Conservation (phyloP, 2,797 vertebrate species). For the Microchirus variegatus region DNA sequence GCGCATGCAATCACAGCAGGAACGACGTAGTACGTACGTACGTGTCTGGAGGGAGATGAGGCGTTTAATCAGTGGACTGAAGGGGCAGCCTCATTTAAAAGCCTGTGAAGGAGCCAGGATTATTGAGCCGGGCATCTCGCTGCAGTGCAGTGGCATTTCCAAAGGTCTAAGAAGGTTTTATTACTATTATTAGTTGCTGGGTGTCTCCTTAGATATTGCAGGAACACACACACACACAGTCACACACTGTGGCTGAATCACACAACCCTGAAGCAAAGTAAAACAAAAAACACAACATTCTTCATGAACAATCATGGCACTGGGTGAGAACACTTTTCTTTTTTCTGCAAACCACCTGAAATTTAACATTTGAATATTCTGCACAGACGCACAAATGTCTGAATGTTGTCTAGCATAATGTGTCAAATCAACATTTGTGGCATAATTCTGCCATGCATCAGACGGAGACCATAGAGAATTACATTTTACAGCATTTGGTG, state of each 20-base stretch:
- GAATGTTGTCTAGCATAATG: too few species aligned
- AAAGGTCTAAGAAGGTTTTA: constrained; percentile 22
- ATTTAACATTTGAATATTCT: too few species aligned
- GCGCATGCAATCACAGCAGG: constrained; percentile 50
- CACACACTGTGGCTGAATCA: constrained; percentile 25
- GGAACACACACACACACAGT: constrained; percentile 14
- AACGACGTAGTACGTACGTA: too few species aligned
- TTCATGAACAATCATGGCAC: constrained; percentile 20
- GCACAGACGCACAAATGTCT: too few species aligned
- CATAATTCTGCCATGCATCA: too few species aligned
- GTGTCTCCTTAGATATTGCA: constrained; percentile 46
- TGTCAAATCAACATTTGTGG: too few species aligned
- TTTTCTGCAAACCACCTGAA: background rate
- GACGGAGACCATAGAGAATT: too few species aligned
- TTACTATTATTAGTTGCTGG: constrained; percentile 42
- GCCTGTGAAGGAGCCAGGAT: constrained; percentile 27
- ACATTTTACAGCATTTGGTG: too few species aligned
- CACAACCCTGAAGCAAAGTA: constrained; percentile 12
- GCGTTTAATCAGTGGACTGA: constrained; percentile 37
- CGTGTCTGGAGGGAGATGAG: constrained; percentile 28
- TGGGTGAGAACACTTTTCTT: background rate
- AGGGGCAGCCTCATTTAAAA: constrained; percentile 30
- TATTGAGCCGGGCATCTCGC: constrained; percentile 32
- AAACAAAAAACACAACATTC: constrained; percentile 14
- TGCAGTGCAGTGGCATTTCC: constrained; percentile 34